These are phyloP conservation scores for Diabrotica balteata DNA, from an alignment of 2,888 invertebrate species.

Conservation along the genomic window DNA sequence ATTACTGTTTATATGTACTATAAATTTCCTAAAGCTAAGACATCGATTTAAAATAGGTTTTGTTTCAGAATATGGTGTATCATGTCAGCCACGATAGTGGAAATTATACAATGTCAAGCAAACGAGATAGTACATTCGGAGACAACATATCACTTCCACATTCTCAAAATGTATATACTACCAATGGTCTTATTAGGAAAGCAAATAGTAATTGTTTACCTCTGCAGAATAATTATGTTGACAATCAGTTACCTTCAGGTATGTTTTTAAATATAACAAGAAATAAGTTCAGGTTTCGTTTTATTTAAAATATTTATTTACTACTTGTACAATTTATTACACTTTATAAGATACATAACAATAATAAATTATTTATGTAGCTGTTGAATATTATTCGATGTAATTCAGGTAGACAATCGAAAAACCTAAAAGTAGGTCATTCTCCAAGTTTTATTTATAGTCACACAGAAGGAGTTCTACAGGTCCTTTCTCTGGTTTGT, in stretches of 20 bases:
- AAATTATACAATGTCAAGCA: constrained; percentile 63
- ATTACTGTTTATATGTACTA: too few species aligned
- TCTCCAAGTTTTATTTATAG: background rate
- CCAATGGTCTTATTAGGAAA: constrained; percentile 38
- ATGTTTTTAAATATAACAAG: background rate
- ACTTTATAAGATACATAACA: too few species aligned
- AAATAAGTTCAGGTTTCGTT: too few species aligned
- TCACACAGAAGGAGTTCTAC: background rate
- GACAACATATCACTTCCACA: constrained; percentile 46
- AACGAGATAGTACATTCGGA: constrained; percentile 56
- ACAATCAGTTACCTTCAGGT: constrained; percentile 7
- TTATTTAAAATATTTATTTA: too few species aligned
- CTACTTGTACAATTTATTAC: too few species aligned
- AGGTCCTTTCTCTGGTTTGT: too few species aligned
- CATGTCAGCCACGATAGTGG: constrained; percentile 63
- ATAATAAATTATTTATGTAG: too few species aligned
- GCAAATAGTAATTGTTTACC: constrained; percentile 53
- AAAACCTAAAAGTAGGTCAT: too few species aligned
- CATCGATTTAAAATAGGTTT: background rate
- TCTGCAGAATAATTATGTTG: constrained; percentile 28
- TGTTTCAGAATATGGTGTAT: constrained; percentile 48
- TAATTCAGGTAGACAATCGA: too few species aligned
- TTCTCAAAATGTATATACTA: constrained; percentile 28
- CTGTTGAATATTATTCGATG: too few species aligned
- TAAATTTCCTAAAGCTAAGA: too few species aligned